These are phyloP conservation scores for Cololabis saira DNA, from an alignment of 2,113 vertebrate genomes.

Conservation along the genomic window DNA sequence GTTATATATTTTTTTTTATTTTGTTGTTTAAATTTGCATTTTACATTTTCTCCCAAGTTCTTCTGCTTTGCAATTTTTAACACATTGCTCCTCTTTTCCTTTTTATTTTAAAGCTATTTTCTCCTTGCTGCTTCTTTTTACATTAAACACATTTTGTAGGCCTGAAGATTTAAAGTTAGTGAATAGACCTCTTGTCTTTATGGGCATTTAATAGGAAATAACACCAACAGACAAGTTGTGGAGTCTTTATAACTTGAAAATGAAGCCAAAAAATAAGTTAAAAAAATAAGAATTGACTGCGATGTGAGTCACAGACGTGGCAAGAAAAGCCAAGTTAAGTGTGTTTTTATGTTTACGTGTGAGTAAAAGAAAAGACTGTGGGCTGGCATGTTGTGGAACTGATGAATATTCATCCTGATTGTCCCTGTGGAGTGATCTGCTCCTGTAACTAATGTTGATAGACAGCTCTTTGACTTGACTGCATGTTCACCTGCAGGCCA, in stretches of 20 bases:
- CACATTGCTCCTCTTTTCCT: too few species aligned
- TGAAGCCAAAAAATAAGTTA: constrained; percentile 5
- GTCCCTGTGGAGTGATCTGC: constrained; percentile 70
- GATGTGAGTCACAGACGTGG: constrained; percentile 56
- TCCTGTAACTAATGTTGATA: constrained; percentile 76
- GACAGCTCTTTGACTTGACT: constrained; percentile 67
- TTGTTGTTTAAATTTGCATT: too few species aligned
- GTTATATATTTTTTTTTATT: too few species aligned
- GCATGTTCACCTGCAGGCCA: constrained; percentile 70
- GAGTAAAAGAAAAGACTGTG: constrained; percentile 27
- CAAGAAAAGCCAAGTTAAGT: constrained; percentile 34
- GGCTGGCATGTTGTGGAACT: constrained; percentile 67
- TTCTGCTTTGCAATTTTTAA: too few species aligned
- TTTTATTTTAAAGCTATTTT: too few species aligned
- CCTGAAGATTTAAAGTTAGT: not conserved
- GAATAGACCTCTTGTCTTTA: not conserved
- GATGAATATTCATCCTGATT: constrained; percentile 79
- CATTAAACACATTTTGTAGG: too few species aligned
- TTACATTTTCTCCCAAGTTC: too few species aligned
- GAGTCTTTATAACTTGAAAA: not conserved
- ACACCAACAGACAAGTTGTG: not conserved
- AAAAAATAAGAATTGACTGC: constrained; percentile 12
- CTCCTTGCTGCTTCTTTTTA: too few species aligned
- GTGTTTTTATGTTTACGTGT: constrained; percentile 55
- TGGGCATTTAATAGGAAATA: not conserved